Percentiles rank a stretch among this genome's conserved stretches.
Evolutionary conservation across 2,113 vertebrate genomes (phyloP).

Genomic region (Marmota flaviventris): DNA sequence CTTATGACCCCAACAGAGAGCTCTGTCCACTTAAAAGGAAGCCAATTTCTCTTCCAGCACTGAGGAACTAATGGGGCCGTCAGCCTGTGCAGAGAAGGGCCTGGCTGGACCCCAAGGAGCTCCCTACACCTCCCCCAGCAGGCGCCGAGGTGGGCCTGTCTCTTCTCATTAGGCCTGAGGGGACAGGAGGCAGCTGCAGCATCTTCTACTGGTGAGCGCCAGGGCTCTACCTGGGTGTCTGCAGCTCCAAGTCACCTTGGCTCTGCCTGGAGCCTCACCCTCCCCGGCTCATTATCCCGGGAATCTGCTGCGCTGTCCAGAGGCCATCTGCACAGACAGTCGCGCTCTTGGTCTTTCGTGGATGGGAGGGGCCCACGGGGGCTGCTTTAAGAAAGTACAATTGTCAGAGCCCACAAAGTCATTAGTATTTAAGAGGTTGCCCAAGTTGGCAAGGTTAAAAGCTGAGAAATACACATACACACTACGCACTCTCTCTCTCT

Average conservation of each 20-base stretch:
- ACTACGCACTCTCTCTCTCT: background rate
- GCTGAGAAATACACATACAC: conserved; percentile 71
- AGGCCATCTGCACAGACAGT: background rate
- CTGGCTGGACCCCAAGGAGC: background rate
- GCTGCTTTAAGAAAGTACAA: conserved; percentile 79
- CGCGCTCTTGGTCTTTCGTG: background rate
- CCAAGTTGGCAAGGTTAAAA: conserved; percentile 82
- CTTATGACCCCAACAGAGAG: too few relatives aligned
- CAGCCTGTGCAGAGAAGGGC: background rate
- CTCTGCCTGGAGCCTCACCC: background rate
- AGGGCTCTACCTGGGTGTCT: background rate
- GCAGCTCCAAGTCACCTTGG: conserved; percentile 60
- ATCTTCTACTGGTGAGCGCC: background rate
- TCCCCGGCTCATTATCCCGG: conserved; percentile 48
- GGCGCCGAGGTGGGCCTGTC: conserved; percentile 2
- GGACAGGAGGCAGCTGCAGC: background rate
- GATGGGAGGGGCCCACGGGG: background rate
- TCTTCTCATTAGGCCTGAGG: conserved; percentile 67
- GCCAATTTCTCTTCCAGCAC: background rate
- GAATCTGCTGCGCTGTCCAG: background rate
- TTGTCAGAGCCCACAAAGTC: conserved; percentile 74
- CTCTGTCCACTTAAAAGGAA: background rate
- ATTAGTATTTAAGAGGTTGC: conserved; percentile 84
- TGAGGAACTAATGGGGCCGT: background rate
- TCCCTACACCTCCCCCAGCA: background rate